Conservation (phyloP, 2,797 vertebrate genomes). For the Sardinella longiceps region DNA sequence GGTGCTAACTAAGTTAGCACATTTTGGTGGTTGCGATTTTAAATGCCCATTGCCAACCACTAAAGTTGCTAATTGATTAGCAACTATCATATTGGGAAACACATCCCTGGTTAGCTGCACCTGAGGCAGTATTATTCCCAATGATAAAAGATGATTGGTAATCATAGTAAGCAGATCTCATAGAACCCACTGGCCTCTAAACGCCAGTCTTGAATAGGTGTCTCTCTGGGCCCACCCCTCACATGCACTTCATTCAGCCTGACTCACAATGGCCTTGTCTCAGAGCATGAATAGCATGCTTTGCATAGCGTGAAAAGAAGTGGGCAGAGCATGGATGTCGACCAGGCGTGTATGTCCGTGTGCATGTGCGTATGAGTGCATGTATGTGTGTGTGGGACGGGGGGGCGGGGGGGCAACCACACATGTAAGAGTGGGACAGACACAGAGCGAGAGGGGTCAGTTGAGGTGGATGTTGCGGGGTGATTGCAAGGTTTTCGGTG, state of each 20-base stretch:
- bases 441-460: conserved; percentile 50
- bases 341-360: conserved; percentile 36
- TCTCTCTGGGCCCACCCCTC: conserved; percentile 2
- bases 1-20: too few relatives aligned
- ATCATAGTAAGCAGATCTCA: not conserved
- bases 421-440: conserved; percentile 49
- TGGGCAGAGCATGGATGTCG: conserved; percentile 48
- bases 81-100: too few relatives aligned
- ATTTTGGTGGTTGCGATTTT: too few relatives aligned
- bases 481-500: not conserved
- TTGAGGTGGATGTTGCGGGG: conserved; percentile 32
- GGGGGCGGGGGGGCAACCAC: not conserved
- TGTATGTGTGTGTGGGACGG: conserved; percentile 18
- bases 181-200: not conserved
- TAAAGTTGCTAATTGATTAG: too few relatives aligned
- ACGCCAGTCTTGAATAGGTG: not conserved
- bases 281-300: conserved; percentile 35
- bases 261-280: conserved; percentile 31
- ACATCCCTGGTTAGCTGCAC: not conserved
- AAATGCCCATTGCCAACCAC: too few relatives aligned
- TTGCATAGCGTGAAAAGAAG: conserved; percentile 56
- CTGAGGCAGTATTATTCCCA: not conserved
- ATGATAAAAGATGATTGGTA: not conserved
- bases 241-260: conserved; percentile 30
- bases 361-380: conserved; percentile 37